A percentile compares a stretch with the other conserved stretches of the same genome.
These are phyloP conservation scores for Strix aluco DNA, from an alignment of 2,113 vertebrate species.

Conservation along the genomic window DNA sequence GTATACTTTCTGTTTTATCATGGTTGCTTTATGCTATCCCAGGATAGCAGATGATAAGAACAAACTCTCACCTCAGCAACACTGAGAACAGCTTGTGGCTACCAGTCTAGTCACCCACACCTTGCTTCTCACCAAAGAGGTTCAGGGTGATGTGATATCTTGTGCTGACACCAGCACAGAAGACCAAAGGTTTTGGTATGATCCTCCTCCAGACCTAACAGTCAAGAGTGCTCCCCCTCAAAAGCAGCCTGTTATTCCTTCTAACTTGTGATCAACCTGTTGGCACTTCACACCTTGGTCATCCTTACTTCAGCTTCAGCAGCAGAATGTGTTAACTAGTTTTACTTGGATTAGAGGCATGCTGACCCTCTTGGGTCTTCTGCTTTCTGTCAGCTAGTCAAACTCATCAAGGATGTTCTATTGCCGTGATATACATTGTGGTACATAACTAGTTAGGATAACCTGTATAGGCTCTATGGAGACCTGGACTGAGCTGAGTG, in stretches of 20 bases:
- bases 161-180: background rate
- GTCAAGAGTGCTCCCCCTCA: background rate
- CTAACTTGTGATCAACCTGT: rapidly evolving
- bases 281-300: background rate
- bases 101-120: background rate
- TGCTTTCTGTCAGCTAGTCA: rapidly evolving
- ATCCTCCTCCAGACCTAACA: background rate
- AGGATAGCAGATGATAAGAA: background rate
- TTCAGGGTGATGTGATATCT: background rate
- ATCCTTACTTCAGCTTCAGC: background rate
- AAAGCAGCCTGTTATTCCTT: background rate
- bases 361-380: background rate
- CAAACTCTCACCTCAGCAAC: background rate
- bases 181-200: background rate
- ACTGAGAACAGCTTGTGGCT: background rate
- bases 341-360: background rate
- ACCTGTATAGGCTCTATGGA: background rate
- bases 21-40: background rate
- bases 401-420: rapidly evolving
- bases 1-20: background rate
- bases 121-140: background rate
- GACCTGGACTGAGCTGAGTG: background rate
- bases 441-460: background rate
- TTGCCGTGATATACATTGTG: background rate
- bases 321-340: background rate